Percentiles rank a stretch among this genome's conserved stretches.
These are phyloP conservation scores for Gymnoscopelus braueri DNA, from an alignment of 2,797 vertebrate genomes.

Conservation along the genomic window DNA sequence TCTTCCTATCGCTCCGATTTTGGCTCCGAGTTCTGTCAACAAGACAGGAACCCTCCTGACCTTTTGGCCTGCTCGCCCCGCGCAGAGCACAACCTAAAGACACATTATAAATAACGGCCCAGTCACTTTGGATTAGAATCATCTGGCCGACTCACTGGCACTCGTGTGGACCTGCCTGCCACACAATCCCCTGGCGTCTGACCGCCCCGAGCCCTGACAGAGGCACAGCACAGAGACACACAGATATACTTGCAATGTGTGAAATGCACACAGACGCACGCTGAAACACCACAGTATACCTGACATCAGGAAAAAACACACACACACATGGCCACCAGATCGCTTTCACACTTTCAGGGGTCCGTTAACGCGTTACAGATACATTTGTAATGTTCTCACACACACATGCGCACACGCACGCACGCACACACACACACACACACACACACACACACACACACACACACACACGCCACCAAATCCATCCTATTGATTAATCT, in stretches of 20 bases:
- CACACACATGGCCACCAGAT: background rate
- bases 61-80: slow-evolving; percentile 61
- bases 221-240: slow-evolving; percentile 29
- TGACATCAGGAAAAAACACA: background rate
- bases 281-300: too few relatives aligned
- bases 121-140: slow-evolving; percentile 87
- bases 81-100: slow-evolving; percentile 81
- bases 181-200: slow-evolving; percentile 61
- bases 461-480: slow-evolving; percentile 6
- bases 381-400: background rate
- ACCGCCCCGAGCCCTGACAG: slow-evolving; percentile 39
- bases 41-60: slow-evolving; percentile 53
- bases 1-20: slow-evolving; percentile 13
- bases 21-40: slow-evolving; percentile 39
- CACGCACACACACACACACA: slow-evolving; percentile 25
- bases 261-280: background rate
- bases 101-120: slow-evolving; percentile 90
- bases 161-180: slow-evolving; percentile 56
- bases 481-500: background rate
- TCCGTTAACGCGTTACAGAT: too few relatives aligned
- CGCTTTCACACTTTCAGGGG: too few relatives aligned
- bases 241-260: background rate
- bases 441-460: slow-evolving; percentile 10
- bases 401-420: slow-evolving; percentile 9
- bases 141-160: slow-evolving; percentile 89